Evolutionary conservation across 2,888 invertebrate species (phyloP).

Genomic region (Catotricha subobsoleta): DNA sequence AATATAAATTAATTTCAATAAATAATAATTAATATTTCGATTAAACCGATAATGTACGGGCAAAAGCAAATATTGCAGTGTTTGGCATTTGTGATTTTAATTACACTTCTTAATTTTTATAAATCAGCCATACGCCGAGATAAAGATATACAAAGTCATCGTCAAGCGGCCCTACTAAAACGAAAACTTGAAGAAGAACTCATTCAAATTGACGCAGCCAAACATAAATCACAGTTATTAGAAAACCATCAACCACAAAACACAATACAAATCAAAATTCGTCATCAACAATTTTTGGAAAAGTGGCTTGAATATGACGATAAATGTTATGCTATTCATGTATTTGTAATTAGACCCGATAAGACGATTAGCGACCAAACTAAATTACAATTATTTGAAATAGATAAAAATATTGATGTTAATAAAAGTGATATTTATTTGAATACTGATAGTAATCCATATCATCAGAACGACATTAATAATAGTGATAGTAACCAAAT

Average conservation of each 20-base stretch:
- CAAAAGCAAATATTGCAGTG: background rate
- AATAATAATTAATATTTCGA: too few relatives aligned
- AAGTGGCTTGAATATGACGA: conserved; percentile 15
- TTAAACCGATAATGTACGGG: conserved; percentile 1
- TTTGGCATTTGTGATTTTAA: background rate
- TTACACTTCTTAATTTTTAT: conserved; percentile 1
- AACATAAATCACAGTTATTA: too few relatives aligned
- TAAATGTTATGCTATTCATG: conserved; percentile 19
- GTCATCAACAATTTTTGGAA: background rate
- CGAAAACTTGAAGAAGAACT: background rate
- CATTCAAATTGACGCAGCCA: too few relatives aligned
- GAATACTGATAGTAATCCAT: background rate
- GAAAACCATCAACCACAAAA: background rate
- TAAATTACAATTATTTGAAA: background rate
- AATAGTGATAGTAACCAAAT: background rate
- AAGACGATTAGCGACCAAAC: background rate
- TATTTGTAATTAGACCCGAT: too few relatives aligned
- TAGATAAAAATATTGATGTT: background rate
- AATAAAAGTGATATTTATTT: background rate
- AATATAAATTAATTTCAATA: too few relatives aligned
- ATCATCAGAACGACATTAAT: background rate
- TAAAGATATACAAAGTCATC: conserved; percentile 1
- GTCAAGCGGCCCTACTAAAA: background rate
- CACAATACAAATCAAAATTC: background rate
- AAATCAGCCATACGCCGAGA: background rate